Evolutionary conservation across 2,888 invertebrate species (phyloP).

Genomic region (Acholoe squamosa): DNA sequence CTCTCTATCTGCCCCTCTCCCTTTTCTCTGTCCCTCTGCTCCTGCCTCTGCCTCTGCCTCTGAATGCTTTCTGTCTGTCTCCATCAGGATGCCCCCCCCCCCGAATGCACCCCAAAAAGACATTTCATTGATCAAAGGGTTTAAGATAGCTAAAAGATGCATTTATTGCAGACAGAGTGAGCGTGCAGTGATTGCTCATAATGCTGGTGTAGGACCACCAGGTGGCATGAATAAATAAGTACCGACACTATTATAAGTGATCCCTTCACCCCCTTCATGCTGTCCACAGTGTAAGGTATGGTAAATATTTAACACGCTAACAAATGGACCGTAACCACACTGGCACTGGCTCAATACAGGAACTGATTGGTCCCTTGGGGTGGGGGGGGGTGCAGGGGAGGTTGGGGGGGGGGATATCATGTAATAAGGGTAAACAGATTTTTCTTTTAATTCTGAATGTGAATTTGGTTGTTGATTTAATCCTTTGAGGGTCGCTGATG

Average conservation of each 20-base stretch:
- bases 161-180: not conserved
- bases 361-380: not conserved
- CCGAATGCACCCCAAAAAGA: too few relatives aligned
- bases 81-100: not conserved
- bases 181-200: slow-evolving; percentile 30
- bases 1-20: not conserved
- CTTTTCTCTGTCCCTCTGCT: not conserved
- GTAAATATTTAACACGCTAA: slow-evolving; percentile 31
- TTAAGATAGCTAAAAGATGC: too few relatives aligned
- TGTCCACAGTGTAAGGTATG: not conserved
- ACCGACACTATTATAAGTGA: slow-evolving; percentile 10
- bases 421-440: too few relatives aligned
- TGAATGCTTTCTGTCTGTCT: not conserved
- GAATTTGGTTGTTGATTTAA: not conserved
- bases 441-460: too few relatives aligned
- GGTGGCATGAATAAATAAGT: slow-evolving; percentile 23
- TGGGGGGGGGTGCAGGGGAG: not conserved
- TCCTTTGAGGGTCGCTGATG: not conserved
- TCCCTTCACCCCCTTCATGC: not conserved
- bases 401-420: not conserved
- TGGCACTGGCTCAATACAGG: not conserved
- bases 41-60: not conserved
- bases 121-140: not conserved
- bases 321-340: slow-evolving; percentile 31
- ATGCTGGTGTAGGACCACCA: not conserved